These are phyloP conservation scores for Bolborhynchus lineola DNA, from an alignment of 2,113 vertebrate species.

Conservation along the genomic window DNA sequence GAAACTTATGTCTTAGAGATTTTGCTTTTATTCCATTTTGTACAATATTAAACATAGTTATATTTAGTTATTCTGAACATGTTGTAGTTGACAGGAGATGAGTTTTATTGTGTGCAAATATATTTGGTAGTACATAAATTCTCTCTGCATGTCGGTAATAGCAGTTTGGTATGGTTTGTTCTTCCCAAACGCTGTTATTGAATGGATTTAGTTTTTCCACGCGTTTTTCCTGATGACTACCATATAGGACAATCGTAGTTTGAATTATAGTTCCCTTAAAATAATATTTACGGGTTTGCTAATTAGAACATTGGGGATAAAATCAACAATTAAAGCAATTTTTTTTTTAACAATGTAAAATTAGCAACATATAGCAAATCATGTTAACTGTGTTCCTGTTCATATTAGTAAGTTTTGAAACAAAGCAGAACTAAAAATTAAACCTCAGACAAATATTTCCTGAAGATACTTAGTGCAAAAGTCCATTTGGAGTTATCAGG, in stretches of 20 bases:
- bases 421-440: constrained; percentile 6
- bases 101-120: constrained; percentile 23
- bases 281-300: background rate
- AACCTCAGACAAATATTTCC: background rate
- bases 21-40: constrained; percentile 6
- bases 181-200: background rate
- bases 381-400: background rate
- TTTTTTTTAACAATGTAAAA: background rate
- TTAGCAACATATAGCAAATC: background rate
- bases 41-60: background rate
- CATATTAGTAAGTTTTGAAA: background rate
- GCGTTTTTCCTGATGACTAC: constrained; percentile 19
- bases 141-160: background rate
- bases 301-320: constrained; percentile 25
- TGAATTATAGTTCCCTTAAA: background rate
- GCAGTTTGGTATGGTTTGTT: background rate
- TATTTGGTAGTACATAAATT: constrained; percentile 15
- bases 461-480: background rate
- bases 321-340: background rate
- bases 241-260: background rate
- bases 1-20: background rate
- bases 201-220: constrained; percentile 2
- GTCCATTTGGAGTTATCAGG: background rate
- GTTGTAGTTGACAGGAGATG: constrained; percentile 7
- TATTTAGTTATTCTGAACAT: background rate